phyloP scores from a whole-genome alignment of 2,888 invertebrate genomes.

The Campopleginae sp. region DNA sequence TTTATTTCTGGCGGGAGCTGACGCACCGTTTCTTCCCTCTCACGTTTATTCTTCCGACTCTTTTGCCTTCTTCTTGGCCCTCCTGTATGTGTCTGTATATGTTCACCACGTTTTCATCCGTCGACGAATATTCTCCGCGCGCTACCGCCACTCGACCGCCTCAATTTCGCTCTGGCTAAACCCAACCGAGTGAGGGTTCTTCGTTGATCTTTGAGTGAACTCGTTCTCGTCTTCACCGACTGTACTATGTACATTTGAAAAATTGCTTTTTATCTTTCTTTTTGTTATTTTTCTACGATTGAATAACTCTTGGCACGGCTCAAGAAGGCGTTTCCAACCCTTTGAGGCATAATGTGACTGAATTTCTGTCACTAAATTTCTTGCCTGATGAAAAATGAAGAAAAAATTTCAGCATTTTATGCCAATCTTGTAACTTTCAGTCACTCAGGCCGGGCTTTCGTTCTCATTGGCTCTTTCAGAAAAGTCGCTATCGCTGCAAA shows the following conservation, averaged over 20 bases:
- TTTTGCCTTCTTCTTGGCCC: conserved; percentile 45
- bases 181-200: conserved; percentile 52
- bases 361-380: neutral
- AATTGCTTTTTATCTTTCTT: conserved; percentile 29
- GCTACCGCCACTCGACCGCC: conserved; percentile 58
- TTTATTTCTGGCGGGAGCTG: conserved; percentile 84
- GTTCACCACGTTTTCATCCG: conserved; percentile 27
- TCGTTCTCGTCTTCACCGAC: conserved; percentile 33
- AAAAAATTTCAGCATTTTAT: neutral
- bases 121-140: conserved; percentile 37
- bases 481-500: neutral
- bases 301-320: conserved; percentile 4
- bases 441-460: neutral
- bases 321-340: neutral
- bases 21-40: conserved; percentile 79
- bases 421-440: neutral
- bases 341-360: neutral
- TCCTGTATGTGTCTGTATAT: conserved; percentile 1
- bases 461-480: neutral
- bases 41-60: conserved; percentile 63
- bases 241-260: conserved; percentile 32
- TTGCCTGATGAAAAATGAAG: neutral
- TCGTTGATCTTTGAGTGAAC: conserved; percentile 55
- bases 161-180: conserved; percentile 62
- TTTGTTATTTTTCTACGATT: conserved; percentile 38